Conservation (phyloP, 2,113 vertebrate genomes). For the Nesogale talazaci region DNA sequence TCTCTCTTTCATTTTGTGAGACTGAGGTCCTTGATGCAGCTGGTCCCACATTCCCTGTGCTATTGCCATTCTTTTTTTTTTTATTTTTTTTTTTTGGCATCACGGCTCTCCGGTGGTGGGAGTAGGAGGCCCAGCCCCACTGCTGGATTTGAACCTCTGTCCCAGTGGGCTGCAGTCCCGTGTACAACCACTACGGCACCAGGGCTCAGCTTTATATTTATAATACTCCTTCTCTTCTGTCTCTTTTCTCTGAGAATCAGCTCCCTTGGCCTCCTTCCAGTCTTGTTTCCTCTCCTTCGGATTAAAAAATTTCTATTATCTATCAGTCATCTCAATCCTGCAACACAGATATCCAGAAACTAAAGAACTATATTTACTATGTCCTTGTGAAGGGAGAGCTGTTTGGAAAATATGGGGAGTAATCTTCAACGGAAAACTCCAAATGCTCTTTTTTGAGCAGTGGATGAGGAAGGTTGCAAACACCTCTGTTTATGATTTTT, state of each 20-base stretch:
- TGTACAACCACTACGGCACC: no score
- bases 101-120: no score
- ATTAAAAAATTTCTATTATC: not conserved
- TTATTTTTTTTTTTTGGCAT: no score
- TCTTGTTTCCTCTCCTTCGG: not conserved
- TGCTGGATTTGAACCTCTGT: no score
- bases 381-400: not conserved
- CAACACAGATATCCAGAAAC: not conserved
- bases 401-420: not conserved
- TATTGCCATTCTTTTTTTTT: accelerated
- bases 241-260: not conserved
- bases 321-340: not conserved
- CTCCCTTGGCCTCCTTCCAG: not conserved
- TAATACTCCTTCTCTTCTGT: not conserved
- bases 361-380: not conserved
- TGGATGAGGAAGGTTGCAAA: not conserved
- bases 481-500: not conserved
- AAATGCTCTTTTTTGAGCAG: not conserved
- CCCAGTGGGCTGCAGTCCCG: no score
- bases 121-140: no score
- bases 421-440: not conserved
- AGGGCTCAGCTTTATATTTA: not conserved
- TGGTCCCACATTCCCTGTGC: accelerated
- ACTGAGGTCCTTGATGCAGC: not conserved
- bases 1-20: not conserved